Evolutionary conservation across 2,113 vertebrate genomes (phyloP), one percentile per base, ranked within the genome.

Genomic region (Xenopus laevis): DNA sequence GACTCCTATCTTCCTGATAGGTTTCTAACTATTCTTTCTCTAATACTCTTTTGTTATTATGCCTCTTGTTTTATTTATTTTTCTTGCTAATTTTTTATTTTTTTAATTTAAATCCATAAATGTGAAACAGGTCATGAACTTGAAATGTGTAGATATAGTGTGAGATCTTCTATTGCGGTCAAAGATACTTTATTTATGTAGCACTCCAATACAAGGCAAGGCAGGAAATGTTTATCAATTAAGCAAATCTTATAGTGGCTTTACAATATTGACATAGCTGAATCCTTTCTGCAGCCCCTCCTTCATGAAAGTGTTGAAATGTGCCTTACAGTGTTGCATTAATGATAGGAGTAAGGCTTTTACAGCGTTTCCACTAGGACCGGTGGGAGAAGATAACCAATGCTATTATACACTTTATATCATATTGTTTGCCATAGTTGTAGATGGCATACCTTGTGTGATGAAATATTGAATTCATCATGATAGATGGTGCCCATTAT

Each of bases 391-490:
- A 72, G 78, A 90, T 92, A 86, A 84, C 87, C 86, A 89, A 86
- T 83, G 91, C 89, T 87, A 92, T 94, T 90, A 88, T 84, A 88
- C 86, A 86, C 81, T 87, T 81, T 90, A 89, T 87, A 89, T 89
- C 88, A 87, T 85, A 85, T 89, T 88, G 85, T 89, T 92, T 94
- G 85, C 91, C 15, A 16, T 16, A 50, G 12, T 50, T 91, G 84
- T 87, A 88, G 88, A 87, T 87, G 81, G 86, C 85, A 68, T 84
- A 84, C 86, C 81, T 84, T 87, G 85, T 89, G 83, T 89, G 88
- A 87, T 94, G 92, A 93, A 92, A 94, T 90, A 91, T 87, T 86
- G 89, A 93, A 86, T 89, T 88, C 89, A 87, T 92, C 86, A 87
- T 90, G 90, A 92, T 89, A 92, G 87, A 90, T 65, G 84, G 84